Evolutionary conservation across 2,888 invertebrate genomes (phyloP), one percentile per base, ranked within the genome.

Genomic region (Ceriagrion tenellum): DNA sequence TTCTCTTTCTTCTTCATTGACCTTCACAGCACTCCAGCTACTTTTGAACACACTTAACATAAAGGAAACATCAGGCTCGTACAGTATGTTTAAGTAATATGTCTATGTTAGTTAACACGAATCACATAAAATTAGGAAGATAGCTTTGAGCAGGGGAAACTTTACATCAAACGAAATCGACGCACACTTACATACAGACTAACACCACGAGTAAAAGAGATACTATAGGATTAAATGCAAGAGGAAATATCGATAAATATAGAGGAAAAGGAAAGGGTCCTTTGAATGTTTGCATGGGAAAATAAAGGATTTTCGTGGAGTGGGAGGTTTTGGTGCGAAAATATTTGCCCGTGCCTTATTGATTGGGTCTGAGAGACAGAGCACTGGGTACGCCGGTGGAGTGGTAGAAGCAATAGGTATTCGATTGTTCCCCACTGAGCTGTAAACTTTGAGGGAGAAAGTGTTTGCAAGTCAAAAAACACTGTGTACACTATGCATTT

Each of bases 281-380:
- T 12, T 20, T 23, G 40, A 47, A 23, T 20, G 88, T 40, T 18
- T 47, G 88, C 16, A 47, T 18, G 6, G 47, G 47, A 40, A 47
- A 47, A n/a, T n/a, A n/a, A 40, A 88, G 88, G 88, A 16, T 35
- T 35, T 40, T 30, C 18, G 30, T 47, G 56, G 90, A 6, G 16
- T 55, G 59, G 90, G 59, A 59, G 56, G 4, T 47, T 55, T 55
- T 90, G 59, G 63, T 59, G 59, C 20, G 63, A 63, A 30, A 40
- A 91, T 63, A 91, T 91, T 91, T 91, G 91, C 63, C 63, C 91
- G 47, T 40, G 23, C 91, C 91, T 63, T 91, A 91, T 91, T 91
- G 91, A 91, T 91, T 91, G 91, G 59, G 55, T 63, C 23, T 35
- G 63, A 63, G 91, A 63, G 59, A 1, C n/a, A 8, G 4, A 26